Conservation (phyloP, 2,113 vertebrate genomes). For the Gambusia holbrooki region DNA sequence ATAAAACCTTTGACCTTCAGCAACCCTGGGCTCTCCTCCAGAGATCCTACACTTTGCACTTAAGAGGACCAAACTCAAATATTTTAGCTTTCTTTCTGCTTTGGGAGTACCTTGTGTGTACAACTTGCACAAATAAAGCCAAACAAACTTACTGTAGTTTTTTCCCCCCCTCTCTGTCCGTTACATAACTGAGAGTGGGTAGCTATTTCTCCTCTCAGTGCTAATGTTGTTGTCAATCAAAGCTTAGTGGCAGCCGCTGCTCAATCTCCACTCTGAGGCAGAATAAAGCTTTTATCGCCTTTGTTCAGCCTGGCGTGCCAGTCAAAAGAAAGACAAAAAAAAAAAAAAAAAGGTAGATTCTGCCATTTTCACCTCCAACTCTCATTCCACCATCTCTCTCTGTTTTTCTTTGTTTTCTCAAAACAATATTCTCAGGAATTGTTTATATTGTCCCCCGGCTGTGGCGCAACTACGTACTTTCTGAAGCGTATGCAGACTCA, state of each 20-base stretch:
- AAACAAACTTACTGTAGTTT: conserved; percentile 52
- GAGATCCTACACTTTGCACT: background rate
- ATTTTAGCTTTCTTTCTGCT: conserved; percentile 62
- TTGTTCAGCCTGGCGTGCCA: conserved; percentile 56
- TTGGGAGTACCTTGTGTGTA: conserved; percentile 30
- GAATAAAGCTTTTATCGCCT: conserved; percentile 68
- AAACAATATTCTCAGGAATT: conserved; percentile 49
- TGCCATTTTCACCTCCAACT: conserved; percentile 46
- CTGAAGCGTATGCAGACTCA: too few species aligned
- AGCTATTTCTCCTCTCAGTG: conserved; percentile 68
- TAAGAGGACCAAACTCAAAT: conserved; percentile 37
- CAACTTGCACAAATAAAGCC: conserved; percentile 29
- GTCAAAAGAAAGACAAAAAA: conserved; percentile 22
- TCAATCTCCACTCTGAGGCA: conserved; percentile 66
- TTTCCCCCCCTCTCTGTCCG: conserved; percentile 26
- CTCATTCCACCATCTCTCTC: conserved; percentile 17
- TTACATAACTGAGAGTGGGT: conserved; percentile 76
- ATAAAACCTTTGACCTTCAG: background rate
- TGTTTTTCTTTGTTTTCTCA: conserved; percentile 34
- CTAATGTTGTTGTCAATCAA: conserved; percentile 78
- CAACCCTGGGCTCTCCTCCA: background rate
- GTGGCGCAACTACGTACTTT: conserved; percentile 30
- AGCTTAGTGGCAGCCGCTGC: conserved; percentile 66
- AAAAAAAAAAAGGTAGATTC: conserved; percentile 18
- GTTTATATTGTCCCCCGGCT: conserved; percentile 52